Percentiles rank a stretch among this genome's conserved stretches.
phyloP scores from a whole-genome alignment of 2,113 vertebrate species.

The Balaeniceps rex region DNA sequence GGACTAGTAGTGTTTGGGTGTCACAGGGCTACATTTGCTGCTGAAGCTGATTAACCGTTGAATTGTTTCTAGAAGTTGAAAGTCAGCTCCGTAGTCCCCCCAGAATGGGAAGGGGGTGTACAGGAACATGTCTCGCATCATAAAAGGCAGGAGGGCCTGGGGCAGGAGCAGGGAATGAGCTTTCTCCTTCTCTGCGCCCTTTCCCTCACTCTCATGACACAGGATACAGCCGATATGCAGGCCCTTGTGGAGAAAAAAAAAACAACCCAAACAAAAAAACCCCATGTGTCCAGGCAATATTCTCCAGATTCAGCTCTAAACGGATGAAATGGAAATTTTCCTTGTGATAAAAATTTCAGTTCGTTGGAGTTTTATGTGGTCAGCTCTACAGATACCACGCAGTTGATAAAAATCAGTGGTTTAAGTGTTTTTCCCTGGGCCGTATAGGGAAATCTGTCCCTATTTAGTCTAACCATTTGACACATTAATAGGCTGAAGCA shows the following conservation, averaged over 20 bases:
- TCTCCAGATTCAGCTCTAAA: not conserved
- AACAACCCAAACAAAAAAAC: not conserved
- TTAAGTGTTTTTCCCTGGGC: not conserved
- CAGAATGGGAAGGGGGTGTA: not conserved
- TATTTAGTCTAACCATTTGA: slow-evolving; percentile 31
- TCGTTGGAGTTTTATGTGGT: not conserved
- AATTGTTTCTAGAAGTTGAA: not conserved
- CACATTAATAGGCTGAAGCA: slow-evolving; percentile 40
- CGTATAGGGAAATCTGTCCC: not conserved
- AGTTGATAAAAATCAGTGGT: not conserved
- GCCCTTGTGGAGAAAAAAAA: not conserved
- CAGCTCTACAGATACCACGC: not conserved
- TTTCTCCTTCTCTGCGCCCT: not conserved
- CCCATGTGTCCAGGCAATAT: not conserved
- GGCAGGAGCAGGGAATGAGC: not conserved
- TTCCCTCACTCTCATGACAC: not conserved
- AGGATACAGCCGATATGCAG: not conserved
- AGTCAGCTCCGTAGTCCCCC: not conserved
- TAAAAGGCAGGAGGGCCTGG: not conserved
- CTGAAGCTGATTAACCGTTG: not conserved
- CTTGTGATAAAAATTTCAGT: not conserved
- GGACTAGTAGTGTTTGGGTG: not conserved
- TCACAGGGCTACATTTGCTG: not conserved
- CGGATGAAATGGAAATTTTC: not conserved
- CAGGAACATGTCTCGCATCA: fast-evolving